Percentiles rank a stretch among this genome's conserved stretches.
Conservation (phyloP, 2,113 vertebrate species). For the Noctilio leporinus region DNA sequence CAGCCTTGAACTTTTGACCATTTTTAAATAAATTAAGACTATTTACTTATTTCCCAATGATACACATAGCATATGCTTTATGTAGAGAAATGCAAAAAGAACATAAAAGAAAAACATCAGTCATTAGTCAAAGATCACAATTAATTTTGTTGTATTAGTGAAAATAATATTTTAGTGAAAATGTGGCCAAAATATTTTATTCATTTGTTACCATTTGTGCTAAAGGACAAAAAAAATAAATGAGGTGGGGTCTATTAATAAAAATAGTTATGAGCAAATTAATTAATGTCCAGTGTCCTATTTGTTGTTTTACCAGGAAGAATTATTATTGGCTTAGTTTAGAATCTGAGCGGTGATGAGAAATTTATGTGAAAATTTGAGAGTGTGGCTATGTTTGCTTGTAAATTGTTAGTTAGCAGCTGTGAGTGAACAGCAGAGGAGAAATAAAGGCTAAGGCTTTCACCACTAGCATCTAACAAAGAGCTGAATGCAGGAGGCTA, state of each 20-base stretch:
- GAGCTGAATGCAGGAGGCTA: too few relatives aligned
- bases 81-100: not conserved
- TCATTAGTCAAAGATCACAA: not conserved
- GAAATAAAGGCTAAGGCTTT: too few relatives aligned
- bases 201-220: not conserved
- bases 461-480: too few relatives aligned
- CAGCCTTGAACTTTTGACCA: not conserved
- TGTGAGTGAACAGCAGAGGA: too few relatives aligned
- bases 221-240: constrained; percentile 1
- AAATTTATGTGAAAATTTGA: constrained; percentile 21
- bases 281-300: constrained; percentile 9
- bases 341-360: not conserved
- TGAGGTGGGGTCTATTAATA: not conserved
- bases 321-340: constrained; percentile 24
- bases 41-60: not conserved
- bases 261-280: constrained; percentile 29
- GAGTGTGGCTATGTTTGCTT: not conserved
- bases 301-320: constrained; percentile 18
- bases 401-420: not conserved
- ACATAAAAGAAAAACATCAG: not conserved
- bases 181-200: not conserved
- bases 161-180: not conserved
- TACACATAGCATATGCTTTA: not conserved
- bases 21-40: not conserved
- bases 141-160: not conserved